phyloP scores from a whole-genome alignment of 2,888 invertebrate species.

The Parnassius orleans region DNA sequence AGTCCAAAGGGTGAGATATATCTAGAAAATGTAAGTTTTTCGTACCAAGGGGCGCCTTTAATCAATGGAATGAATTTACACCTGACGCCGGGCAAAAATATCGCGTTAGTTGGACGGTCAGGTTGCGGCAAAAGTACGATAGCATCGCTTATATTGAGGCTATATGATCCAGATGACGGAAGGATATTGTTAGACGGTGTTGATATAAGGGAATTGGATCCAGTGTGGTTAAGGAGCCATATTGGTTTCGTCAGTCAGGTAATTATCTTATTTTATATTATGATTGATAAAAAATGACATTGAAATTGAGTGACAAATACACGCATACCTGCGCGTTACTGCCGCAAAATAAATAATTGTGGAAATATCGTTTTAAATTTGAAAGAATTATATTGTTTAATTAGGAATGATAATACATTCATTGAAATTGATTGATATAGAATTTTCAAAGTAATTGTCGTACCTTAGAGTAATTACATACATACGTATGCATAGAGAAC shows the following conservation, averaged over 20 bases:
- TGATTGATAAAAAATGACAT: too few species aligned
- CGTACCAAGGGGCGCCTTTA: constrained; percentile 82
- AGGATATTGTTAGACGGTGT: constrained; percentile 87
- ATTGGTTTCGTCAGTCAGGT: constrained; percentile 95
- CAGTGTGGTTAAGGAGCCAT: constrained; percentile 90
- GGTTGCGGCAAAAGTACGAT: constrained; percentile 98
- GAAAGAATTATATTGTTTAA: too few species aligned
- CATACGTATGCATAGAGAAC: too few species aligned
- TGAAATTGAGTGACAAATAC: too few species aligned
- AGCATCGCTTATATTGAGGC: constrained; percentile 89
- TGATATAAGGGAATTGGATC: constrained; percentile 88
- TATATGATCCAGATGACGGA: constrained; percentile 92
- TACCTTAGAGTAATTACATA: too few species aligned
- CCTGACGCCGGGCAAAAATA: constrained; percentile 85
- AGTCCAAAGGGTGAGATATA: constrained; percentile 85
- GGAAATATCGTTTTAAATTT: too few species aligned
- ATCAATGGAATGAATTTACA: constrained; percentile 84
- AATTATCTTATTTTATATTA: constrained; percentile 24
- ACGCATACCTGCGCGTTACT: too few species aligned
- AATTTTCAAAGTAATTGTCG: too few species aligned
- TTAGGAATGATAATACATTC: too few species aligned
- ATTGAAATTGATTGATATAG: too few species aligned
- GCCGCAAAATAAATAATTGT: too few species aligned
- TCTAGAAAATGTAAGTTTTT: constrained; percentile 87
- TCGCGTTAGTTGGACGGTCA: constrained; percentile 93